Percentiles rank a stretch among this genome's conserved stretches.
These are phyloP conservation scores for Eudyptes chrysolophus DNA, from an alignment of 2,113 vertebrate species.

Conservation along the genomic window DNA sequence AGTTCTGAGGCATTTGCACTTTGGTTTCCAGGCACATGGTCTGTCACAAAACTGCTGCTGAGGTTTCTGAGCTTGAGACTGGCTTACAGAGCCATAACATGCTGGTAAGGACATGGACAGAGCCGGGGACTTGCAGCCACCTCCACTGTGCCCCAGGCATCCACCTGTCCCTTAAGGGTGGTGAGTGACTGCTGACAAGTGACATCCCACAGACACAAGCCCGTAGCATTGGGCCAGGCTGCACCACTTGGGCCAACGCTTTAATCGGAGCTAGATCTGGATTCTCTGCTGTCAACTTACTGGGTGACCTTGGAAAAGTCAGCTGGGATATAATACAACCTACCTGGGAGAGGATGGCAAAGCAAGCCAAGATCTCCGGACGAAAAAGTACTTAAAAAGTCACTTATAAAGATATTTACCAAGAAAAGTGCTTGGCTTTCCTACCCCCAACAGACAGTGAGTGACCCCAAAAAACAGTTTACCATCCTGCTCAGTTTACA, in stretches of 20 bases:
- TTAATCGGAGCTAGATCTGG: neutral
- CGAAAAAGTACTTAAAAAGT: neutral
- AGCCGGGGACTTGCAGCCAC: neutral
- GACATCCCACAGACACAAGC: neutral
- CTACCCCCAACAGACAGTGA: neutral
- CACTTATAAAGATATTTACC: neutral
- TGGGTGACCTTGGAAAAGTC: neutral
- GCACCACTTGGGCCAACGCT: neutral
- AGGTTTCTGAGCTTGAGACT: neutral
- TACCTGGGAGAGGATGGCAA: neutral
- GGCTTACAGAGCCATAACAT: rapidly evolving
- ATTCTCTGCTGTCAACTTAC: neutral
- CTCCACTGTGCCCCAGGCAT: neutral
- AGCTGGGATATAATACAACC: neutral
- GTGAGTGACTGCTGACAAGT: neutral
- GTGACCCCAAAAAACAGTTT: neutral
- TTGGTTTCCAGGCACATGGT: neutral
- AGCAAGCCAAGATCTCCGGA: neutral
- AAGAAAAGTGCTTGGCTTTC: neutral
- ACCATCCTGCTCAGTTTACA: neutral
- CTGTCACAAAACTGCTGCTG: neutral
- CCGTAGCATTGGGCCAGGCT: rapidly evolving
- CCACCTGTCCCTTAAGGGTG: neutral
- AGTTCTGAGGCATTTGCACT: neutral
- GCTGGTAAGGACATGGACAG: neutral